These are phyloP conservation scores for Crossoptilon crossoptilon DNA, from an alignment of 2,797 vertebrate species.

Conservation along the genomic window DNA sequence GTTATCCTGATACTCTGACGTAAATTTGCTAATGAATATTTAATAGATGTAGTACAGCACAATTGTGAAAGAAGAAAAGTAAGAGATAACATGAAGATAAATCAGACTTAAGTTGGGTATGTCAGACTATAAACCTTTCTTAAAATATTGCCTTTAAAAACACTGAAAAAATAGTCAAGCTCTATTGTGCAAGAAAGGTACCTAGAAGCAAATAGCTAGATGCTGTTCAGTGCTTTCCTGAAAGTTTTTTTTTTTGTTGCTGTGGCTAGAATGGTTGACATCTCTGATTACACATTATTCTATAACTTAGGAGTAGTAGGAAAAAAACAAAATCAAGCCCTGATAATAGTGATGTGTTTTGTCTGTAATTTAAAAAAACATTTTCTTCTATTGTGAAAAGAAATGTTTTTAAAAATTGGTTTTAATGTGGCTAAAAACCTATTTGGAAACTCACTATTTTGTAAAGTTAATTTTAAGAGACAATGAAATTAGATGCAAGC, in stretches of 20 bases:
- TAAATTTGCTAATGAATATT: constrained; percentile 39
- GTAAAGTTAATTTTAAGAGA: neutral
- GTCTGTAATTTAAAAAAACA: neutral
- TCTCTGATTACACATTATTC: neutral
- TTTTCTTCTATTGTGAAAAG: neutral
- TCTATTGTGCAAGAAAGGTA: neutral
- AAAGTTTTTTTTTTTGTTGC: neutral
- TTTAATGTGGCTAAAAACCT: neutral
- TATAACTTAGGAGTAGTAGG: neutral
- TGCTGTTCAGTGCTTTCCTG: neutral
- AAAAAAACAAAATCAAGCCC: neutral
- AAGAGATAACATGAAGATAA: neutral
- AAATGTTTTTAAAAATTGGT: neutral
- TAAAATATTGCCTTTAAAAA: neutral
- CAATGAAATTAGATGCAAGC: neutral
- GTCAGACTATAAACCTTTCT: neutral
- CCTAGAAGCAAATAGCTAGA: neutral
- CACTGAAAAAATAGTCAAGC: neutral
- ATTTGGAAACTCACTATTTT: neutral
- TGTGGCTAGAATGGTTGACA: neutral
- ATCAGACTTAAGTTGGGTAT: neutral
- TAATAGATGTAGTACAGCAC: neutral
- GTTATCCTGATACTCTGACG: neutral
- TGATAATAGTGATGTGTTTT: neutral
- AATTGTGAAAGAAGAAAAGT: neutral